A percentile compares a stretch with the other conserved stretches of the same genome.
Conservation (phyloP, 35 echinoderm and acorn worm genomes). For the Lytechinus pictus region DNA sequence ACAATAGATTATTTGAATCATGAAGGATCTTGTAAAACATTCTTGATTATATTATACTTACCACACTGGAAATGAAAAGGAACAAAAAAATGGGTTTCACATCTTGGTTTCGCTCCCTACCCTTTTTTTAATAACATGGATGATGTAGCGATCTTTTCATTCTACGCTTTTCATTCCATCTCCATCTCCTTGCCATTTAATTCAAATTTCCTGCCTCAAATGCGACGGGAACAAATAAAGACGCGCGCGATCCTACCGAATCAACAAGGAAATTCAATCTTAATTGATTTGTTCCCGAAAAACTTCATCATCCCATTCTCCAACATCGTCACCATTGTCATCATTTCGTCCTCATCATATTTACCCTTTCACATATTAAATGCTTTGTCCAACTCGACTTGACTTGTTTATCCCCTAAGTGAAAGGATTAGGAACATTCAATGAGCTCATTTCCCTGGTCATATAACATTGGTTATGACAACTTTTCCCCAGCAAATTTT, state of each 20-base stretch:
- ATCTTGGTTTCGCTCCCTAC: neutral
- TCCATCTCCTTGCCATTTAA: neutral
- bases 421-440: neutral
- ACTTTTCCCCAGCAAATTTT: neutral
- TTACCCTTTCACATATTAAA: neutral
- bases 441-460: neutral
- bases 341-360: neutral
- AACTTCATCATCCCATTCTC: neutral
- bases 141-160: conserved; percentile 3
- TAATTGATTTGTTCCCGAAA: conserved; percentile 19
- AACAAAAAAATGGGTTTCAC: too few relatives aligned
- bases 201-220: conserved; percentile 11
- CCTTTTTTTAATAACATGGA: neutral
- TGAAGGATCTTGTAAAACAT: too few relatives aligned
- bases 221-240: conserved; percentile 10
- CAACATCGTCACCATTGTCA: conserved; percentile 27
- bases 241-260: neutral
- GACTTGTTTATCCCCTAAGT: neutral
- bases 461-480: neutral
- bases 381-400: neutral
- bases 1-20: too few relatives aligned
- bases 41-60: neutral
- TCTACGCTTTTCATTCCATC: neutral
- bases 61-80: neutral
- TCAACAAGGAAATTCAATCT: conserved; percentile 13